A percentile compares a stretch with the other conserved stretches of the same genome.
phyloP scores from a whole-genome alignment of 2,888 invertebrate genomes.

The Diarsia mendica region DNA sequence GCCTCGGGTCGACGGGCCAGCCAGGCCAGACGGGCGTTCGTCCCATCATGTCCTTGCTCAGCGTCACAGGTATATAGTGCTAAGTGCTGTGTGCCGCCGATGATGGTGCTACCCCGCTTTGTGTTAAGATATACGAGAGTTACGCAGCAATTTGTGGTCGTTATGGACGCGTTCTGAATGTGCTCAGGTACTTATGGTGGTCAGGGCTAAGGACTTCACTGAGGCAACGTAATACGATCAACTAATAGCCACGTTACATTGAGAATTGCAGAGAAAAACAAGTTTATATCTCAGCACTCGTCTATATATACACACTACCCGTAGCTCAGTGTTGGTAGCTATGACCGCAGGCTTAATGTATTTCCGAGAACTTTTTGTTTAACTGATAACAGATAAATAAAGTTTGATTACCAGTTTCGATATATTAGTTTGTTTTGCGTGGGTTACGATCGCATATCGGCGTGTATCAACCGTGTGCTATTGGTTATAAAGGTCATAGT shows the following conservation, averaged over 20 bases:
- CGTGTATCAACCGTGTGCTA: conserved; percentile 57
- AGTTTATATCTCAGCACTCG: conserved; percentile 38
- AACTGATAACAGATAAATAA: conserved; percentile 72
- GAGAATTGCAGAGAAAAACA: conserved; percentile 55
- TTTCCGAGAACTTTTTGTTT: conserved; percentile 63
- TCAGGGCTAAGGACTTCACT: conserved; percentile 53
- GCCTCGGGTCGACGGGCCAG: conserved; percentile 90
- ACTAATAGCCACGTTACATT: conserved; percentile 48
- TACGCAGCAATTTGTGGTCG: conserved; percentile 78
- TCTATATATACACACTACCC: conserved; percentile 15
- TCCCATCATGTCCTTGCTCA: conserved; percentile 90
- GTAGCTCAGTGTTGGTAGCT: conserved; percentile 42
- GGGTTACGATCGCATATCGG: conserved; percentile 55
- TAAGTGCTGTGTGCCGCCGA: conserved; percentile 73
- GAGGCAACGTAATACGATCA: conserved; percentile 22
- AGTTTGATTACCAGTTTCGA: conserved; percentile 74
- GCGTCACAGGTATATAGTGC: conserved; percentile 88
- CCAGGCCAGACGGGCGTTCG: conserved; percentile 81
- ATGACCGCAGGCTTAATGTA: conserved; percentile 40
- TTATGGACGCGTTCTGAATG: conserved; percentile 78
- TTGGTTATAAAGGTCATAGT: conserved; percentile 69
- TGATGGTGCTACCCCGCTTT: conserved; percentile 72
- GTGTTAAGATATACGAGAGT: conserved; percentile 72
- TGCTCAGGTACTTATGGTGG: conserved; percentile 73
- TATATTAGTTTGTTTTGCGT: conserved; percentile 72